These are phyloP conservation scores for Selenia dentaria DNA, from an alignment of 2,888 invertebrate species.

Conservation along the genomic window DNA sequence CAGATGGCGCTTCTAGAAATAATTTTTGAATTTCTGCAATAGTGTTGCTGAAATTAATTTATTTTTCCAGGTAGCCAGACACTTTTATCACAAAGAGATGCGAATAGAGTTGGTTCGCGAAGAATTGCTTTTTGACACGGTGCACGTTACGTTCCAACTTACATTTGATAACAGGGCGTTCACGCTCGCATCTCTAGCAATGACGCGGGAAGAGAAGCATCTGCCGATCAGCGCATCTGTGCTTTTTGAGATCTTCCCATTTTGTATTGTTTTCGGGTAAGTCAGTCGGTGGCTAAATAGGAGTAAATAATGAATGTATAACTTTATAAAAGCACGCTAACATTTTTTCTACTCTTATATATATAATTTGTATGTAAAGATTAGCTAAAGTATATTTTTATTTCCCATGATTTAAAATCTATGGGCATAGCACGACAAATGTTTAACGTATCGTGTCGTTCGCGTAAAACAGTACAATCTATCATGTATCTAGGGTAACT, in stretches of 20 bases:
- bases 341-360: too few species aligned
- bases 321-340: too few species aligned
- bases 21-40: not conserved
- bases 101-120: constrained; percentile 95
- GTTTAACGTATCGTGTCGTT: too few species aligned
- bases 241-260: constrained; percentile 98
- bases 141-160: constrained; percentile 96
- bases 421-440: too few species aligned
- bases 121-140: constrained; percentile 94
- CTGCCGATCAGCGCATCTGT: constrained; percentile 95
- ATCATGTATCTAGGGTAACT: too few species aligned
- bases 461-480: too few species aligned
- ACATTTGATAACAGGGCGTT: constrained; percentile 97
- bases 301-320: too few species aligned
- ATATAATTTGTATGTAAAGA: too few species aligned
- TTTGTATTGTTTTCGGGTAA: constrained; percentile 98
- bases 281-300: constrained; percentile 43
- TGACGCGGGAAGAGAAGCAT: constrained; percentile 95
- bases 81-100: constrained; percentile 98
- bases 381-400: too few species aligned
- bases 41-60: too few species aligned
- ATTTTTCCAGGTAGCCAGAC: constrained; percentile 89
- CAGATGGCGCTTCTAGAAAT: constrained; percentile 26
- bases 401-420: too few species aligned
- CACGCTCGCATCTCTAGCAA: constrained; percentile 91